Percentiles rank a stretch among this genome's conserved stretches.
Evolutionary conservation across 2,888 invertebrate species (phyloP).

Genomic region (Hypselothyrea guttata): DNA sequence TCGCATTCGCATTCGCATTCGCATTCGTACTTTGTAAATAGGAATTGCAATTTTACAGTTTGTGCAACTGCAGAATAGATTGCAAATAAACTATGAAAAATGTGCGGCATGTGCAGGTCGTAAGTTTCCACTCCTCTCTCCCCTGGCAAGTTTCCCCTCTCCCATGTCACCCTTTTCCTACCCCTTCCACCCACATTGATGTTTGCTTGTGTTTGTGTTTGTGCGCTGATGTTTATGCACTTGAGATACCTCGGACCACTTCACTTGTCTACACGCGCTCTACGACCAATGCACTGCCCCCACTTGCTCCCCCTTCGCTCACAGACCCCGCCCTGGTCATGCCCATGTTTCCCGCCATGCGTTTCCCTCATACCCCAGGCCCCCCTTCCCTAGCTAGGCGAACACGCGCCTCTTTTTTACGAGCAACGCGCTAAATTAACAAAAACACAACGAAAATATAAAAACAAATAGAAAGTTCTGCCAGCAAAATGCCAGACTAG

Average conservation of each 20-base stretch:
- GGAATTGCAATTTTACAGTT: slow-evolving; percentile 14
- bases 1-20: too few species aligned
- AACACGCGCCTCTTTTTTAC: slow-evolving; percentile 62
- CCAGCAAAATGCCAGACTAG: not conserved
- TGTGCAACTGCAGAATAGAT: slow-evolving; percentile 40
- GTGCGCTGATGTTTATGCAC: slow-evolving; percentile 51
- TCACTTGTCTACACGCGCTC: slow-evolving; percentile 68
- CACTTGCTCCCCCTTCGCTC: not conserved
- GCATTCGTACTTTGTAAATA: slow-evolving; percentile 1
- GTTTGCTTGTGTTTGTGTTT: not conserved
- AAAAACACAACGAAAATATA: slow-evolving; percentile 33
- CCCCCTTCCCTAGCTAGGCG: slow-evolving; percentile 9
- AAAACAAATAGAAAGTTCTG: slow-evolving; percentile 11
- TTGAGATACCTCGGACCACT: slow-evolving; percentile 64
- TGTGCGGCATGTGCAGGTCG: slow-evolving; percentile 51
- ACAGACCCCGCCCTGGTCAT: slow-evolving; percentile 31
- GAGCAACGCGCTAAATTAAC: slow-evolving; percentile 51
- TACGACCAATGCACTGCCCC: slow-evolving; percentile 8
- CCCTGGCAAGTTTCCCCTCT: not conserved
- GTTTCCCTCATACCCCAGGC: not conserved
- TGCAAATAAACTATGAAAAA: slow-evolving; percentile 41
- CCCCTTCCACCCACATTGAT: not conserved
- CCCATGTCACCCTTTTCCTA: not conserved
- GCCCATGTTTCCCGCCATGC: not conserved
- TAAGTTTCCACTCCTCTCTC: slow-evolving; percentile 17